phyloP scores from a whole-genome alignment of 2,797 vertebrate genomes.

The Echiichthys vipera region DNA sequence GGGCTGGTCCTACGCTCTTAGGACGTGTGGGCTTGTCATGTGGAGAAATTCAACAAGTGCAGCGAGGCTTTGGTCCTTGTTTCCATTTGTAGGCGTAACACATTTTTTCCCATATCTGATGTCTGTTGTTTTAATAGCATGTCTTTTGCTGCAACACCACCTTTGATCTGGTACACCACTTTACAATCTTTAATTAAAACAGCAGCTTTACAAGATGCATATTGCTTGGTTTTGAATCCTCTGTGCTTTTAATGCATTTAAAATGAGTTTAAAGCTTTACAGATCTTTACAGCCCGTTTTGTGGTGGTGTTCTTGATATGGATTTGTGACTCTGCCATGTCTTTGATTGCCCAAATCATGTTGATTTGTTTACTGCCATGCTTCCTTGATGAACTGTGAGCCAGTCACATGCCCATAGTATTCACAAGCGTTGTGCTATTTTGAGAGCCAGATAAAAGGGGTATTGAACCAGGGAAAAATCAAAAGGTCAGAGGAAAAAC shows the following conservation, averaged over 20 bases:
- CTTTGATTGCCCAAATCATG: neutral
- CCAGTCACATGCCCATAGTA: neutral
- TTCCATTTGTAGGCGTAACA: constrained; percentile 27
- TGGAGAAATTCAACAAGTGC: constrained; percentile 38
- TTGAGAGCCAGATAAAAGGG: constrained; percentile 7
- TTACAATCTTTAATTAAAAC: neutral
- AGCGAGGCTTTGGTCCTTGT: constrained; percentile 20
- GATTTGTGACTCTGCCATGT: neutral
- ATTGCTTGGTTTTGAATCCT: neutral
- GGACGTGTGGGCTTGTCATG: constrained; percentile 61
- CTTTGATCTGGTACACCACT: neutral
- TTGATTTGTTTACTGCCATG: constrained; percentile 23
- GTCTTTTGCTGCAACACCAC: neutral
- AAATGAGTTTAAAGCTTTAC: too few relatives aligned
- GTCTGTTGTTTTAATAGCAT: neutral
- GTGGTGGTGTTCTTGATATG: neutral
- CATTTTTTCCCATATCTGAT: constrained; percentile 24
- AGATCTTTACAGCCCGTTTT: neutral
- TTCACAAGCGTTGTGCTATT: constrained; percentile 21
- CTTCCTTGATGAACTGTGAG: constrained; percentile 13
- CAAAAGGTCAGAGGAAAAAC: constrained; percentile 13
- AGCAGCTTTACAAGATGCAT: neutral
- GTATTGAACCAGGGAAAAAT: neutral
- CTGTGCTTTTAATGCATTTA: too few relatives aligned
- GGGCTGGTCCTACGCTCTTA: constrained; percentile 16